Conservation (phyloP, 2,888 invertebrate species). For the Drosophila helvetica region DNA sequence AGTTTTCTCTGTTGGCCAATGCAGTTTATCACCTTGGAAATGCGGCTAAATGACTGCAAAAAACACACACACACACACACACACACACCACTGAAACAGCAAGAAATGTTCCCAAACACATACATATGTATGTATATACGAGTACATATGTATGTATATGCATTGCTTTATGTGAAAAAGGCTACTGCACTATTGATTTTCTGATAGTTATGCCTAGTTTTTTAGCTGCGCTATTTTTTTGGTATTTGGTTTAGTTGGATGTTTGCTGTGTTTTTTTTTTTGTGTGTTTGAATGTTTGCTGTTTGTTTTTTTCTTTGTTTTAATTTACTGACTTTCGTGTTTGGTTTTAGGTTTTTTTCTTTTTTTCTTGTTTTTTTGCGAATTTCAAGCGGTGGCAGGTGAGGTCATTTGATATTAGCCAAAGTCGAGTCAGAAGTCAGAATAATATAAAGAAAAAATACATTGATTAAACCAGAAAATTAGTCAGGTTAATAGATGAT, state of each 20-base stretch:
- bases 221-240: constrained; percentile 4
- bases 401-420: constrained; percentile 41
- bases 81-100: constrained; percentile 1
- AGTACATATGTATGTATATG: constrained; percentile 9
- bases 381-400: constrained; percentile 14
- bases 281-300: constrained; percentile 4
- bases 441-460: too few species aligned
- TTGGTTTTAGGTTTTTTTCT: neutral
- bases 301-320: constrained; percentile 11
- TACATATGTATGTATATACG: constrained; percentile 13
- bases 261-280: constrained; percentile 15
- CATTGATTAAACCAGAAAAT: too few species aligned
- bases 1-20: constrained; percentile 22
- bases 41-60: constrained; percentile 53
- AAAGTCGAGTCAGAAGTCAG: constrained; percentile 48
- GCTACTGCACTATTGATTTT: constrained; percentile 75
- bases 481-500: too few species aligned
- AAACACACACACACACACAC: too few species aligned
- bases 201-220: constrained; percentile 9
- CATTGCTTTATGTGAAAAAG: constrained; percentile 44
- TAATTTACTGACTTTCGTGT: neutral
- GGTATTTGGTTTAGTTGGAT: too few species aligned
- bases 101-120: constrained; percentile 17
- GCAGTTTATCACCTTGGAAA: constrained; percentile 71
- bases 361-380: neutral